A percentile compares a stretch with the other conserved stretches of the same genome.
phyloP scores from a whole-genome alignment of 2,888 invertebrate genomes.

The Stenichneumon culpator region DNA sequence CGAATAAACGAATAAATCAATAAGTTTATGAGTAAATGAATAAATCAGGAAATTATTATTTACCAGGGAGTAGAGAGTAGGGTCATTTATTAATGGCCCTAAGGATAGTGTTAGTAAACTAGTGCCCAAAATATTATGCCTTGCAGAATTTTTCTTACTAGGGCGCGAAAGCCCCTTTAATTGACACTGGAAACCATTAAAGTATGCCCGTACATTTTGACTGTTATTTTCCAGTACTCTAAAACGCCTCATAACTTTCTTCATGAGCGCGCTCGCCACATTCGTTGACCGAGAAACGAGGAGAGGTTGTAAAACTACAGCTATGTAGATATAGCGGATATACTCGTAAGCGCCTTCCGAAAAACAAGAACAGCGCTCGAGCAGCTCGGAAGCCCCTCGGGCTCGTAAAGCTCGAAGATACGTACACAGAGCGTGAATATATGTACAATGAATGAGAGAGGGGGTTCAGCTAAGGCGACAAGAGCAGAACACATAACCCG shows the following conservation, averaged over 20 bases:
- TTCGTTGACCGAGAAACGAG: conserved; percentile 4
- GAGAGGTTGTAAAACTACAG: background rate
- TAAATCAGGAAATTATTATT: too few species aligned
- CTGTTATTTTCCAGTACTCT: background rate
- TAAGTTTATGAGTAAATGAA: too few species aligned
- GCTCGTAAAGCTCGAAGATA: conserved; percentile 62
- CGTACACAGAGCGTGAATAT: conserved; percentile 48
- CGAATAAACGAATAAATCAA: too few species aligned
- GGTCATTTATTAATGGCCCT: too few species aligned
- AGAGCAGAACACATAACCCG: conserved; percentile 34
- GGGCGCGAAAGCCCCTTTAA: too few species aligned
- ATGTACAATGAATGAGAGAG: conserved; percentile 55
- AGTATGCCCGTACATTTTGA: background rate
- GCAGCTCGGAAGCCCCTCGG: conserved; percentile 18
- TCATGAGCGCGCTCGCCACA: conserved; percentile 2
- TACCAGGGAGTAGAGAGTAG: too few species aligned
- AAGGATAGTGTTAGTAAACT: too few species aligned
- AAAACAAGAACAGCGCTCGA: background rate
- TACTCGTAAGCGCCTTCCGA: conserved; percentile 15
- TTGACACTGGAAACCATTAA: background rate
- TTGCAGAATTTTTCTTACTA: too few species aligned
- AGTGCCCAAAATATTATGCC: too few species aligned
- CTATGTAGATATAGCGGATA: background rate
- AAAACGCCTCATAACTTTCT: conserved; percentile 1
- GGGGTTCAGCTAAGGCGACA: conserved; percentile 27